Evolutionary conservation across 2,797 vertebrate species (phyloP).

Genomic region (Aeoliscus strigatus): DNA sequence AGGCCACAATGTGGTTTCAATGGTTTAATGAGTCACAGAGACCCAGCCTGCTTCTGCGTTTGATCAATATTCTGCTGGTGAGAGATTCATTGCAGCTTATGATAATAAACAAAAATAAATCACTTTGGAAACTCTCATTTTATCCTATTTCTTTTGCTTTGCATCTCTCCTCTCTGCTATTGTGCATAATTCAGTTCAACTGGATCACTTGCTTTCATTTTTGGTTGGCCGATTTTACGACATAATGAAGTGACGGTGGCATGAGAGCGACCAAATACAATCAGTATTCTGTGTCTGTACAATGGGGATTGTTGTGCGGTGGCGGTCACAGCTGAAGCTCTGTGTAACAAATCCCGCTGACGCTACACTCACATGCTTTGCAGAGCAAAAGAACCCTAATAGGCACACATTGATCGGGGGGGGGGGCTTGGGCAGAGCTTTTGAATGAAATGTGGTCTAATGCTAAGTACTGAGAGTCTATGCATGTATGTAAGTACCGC

Average conservation of each 20-base stretch:
- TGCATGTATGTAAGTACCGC: no score
- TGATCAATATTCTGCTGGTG: no score
- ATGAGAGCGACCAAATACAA: constrained; percentile 29
- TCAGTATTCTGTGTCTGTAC: constrained; percentile 35
- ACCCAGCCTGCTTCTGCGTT: no score
- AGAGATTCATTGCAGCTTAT: no score
- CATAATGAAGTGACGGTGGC: constrained; percentile 19
- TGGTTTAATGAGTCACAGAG: no score
- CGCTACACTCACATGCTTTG: constrained; percentile 20
- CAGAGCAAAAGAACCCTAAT: constrained; percentile 32
- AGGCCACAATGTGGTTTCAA: constrained; percentile 15
- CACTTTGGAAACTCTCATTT: no score
- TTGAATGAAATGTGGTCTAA: constrained; percentile 18
- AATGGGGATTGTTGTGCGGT: constrained; percentile 41
- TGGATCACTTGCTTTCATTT: no score
- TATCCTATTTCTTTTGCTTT: no score
- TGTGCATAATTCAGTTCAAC: no score
- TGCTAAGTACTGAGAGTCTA: not conserved
- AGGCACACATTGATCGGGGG: constrained; percentile 36
- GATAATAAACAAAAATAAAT: no score
- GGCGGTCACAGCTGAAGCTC: constrained; percentile 37
- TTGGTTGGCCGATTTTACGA: no score
- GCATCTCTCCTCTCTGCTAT: no score
- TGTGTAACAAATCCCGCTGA: constrained; percentile 54
- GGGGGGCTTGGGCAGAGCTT: constrained; percentile 6